Conservation (phyloP, 2,113 vertebrate species). For the Gavia stellata region DNA sequence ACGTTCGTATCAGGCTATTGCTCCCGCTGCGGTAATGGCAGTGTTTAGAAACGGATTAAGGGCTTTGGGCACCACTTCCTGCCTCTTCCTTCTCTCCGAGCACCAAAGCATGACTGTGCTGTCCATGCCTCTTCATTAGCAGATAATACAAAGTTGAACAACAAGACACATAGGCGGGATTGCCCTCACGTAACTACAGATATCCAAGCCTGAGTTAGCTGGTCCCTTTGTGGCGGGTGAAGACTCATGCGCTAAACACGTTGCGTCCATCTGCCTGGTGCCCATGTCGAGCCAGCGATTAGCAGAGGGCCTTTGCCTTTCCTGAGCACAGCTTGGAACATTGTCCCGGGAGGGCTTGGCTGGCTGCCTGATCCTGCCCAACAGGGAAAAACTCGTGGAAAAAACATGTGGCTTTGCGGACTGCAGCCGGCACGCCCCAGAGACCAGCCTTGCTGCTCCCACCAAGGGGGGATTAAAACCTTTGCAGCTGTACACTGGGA, state of each 20-base stretch:
- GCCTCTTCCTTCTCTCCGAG: not conserved
- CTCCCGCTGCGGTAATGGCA: not conserved
- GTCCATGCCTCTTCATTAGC: not conserved
- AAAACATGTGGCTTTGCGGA: fast-evolving
- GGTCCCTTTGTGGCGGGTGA: not conserved
- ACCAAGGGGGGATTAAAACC: not conserved
- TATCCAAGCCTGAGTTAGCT: not conserved
- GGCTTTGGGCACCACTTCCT: not conserved
- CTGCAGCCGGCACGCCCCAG: not conserved
- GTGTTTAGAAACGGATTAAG: not conserved
- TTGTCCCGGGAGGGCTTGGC: not conserved
- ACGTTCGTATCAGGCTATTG: fast-evolving
- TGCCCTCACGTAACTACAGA: not conserved
- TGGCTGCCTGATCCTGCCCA: not conserved
- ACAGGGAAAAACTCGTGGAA: not conserved
- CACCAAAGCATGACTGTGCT: fast-evolving
- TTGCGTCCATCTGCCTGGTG: not conserved
- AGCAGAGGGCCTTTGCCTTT: not conserved
- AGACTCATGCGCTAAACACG: not conserved
- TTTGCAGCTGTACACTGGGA: not conserved
- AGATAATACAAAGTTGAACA: not conserved
- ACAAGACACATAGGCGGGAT: not conserved
- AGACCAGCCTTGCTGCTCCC: not conserved
- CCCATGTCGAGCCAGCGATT: fast-evolving
- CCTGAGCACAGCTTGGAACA: fast-evolving